Conservation (phyloP, 2,797 vertebrate genomes). For the Lophotriccus pileatus region DNA sequence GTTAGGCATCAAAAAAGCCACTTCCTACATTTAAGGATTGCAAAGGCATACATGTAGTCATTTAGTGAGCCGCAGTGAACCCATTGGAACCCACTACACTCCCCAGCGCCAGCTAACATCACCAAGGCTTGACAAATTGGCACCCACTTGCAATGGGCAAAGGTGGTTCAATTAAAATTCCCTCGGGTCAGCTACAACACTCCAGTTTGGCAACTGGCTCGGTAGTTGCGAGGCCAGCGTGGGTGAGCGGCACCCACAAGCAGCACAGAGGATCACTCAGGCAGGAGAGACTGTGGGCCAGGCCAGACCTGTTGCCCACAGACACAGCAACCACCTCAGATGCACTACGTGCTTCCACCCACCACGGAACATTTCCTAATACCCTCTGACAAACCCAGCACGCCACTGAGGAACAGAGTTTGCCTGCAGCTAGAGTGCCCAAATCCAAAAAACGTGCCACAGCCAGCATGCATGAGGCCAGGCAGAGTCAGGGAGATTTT, state of each 20-base stretch:
- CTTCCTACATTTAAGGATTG: neutral
- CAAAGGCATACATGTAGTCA: neutral
- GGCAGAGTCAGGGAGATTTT: neutral
- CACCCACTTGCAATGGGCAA: accelerated
- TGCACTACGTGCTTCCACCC: neutral
- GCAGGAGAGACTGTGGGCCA: neutral
- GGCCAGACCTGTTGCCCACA: neutral
- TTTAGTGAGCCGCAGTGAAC: neutral
- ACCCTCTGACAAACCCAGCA: neutral
- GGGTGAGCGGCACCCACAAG: neutral
- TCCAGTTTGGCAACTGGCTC: neutral
- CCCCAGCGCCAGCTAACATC: neutral
- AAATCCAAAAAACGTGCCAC: constrained; percentile 16
- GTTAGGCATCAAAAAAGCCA: neutral
- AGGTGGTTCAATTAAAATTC: neutral
- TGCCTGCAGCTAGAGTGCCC: constrained; percentile 45
- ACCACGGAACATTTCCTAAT: neutral
- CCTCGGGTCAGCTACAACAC: neutral
- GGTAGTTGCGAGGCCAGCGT: accelerated
- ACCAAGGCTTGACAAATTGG: neutral
- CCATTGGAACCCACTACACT: neutral
- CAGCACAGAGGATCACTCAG: neutral
- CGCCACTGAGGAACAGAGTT: neutral
- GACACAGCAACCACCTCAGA: neutral
- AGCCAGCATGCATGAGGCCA: neutral